These are phyloP conservation scores for Parazoanthus atlanticus DNA, from an alignment of 92 coral and sea anemone species.

Conservation along the genomic window DNA sequence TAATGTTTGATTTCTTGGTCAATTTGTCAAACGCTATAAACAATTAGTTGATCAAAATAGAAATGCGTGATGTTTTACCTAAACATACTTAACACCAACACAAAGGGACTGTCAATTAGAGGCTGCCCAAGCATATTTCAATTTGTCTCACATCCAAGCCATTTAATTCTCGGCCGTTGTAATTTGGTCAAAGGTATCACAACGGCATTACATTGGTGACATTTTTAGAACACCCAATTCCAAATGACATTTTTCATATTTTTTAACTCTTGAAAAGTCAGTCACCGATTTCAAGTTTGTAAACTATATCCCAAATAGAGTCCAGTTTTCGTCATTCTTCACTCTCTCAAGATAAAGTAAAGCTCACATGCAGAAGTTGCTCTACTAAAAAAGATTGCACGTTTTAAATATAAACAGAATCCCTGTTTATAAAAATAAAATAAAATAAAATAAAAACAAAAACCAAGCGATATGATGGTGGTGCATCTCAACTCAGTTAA, in stretches of 20 bases:
- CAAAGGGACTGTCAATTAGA: neutral
- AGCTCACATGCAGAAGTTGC: neutral
- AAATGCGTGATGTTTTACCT: neutral
- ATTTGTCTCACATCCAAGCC: neutral
- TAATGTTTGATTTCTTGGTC: neutral
- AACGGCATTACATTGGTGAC: neutral
- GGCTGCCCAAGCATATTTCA: neutral
- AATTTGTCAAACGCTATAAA: neutral
- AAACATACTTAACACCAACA: neutral
- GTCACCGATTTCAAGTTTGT: neutral
- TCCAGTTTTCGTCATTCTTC: neutral
- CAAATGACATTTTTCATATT: neutral
- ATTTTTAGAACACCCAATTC: no score
- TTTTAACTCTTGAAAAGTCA: neutral
- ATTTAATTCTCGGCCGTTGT: neutral
- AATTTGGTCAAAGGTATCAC: neutral
- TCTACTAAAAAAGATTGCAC: neutral
- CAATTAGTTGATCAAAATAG: neutral
- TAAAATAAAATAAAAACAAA: no score
- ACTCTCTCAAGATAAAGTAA: neutral
- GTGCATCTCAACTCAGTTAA: neutral
- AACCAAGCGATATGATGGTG: no score
- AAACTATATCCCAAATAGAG: neutral
- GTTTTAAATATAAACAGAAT: neutral
- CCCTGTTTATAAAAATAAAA: neutral